A percentile compares a stretch with the other conserved stretches of the same genome.
These are phyloP conservation scores for Phylloscopus trochiloides DNA, from an alignment of 2,113 vertebrate genomes.

Conservation along the genomic window DNA sequence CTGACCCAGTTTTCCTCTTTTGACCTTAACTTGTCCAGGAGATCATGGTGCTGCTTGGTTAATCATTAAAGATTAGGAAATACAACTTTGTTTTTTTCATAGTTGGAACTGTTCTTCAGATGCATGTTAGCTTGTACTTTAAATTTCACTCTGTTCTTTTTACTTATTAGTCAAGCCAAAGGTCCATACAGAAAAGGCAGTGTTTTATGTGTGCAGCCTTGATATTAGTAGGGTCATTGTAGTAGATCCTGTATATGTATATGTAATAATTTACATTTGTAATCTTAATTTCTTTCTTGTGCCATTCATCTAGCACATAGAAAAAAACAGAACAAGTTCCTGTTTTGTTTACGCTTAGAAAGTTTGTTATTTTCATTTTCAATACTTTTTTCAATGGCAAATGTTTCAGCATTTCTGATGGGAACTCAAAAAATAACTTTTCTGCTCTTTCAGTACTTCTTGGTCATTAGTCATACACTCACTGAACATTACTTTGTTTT, in stretches of 20 bases:
- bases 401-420: not conserved
- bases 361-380: not conserved
- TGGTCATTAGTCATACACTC: not conserved
- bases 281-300: not conserved
- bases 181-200: not conserved
- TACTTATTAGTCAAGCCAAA: not conserved
- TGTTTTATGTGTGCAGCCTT: not conserved
- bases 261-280: not conserved
- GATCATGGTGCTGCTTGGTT: not conserved
- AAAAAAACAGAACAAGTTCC: not conserved
- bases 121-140: not conserved
- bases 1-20: not conserved
- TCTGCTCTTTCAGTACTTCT: not conserved
- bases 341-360: not conserved
- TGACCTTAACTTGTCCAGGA: not conserved
- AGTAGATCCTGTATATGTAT: not conserved
- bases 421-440: not conserved
- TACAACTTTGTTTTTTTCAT: not conserved
- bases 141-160: not conserved
- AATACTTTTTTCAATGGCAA: not conserved
- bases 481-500: not conserved
- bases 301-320: not conserved
- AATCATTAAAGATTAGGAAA: constrained; percentile 31
- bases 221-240: not conserved
- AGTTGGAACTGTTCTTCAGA: not conserved